Evolutionary conservation across 2,113 vertebrate genomes (phyloP), one percentile per base, ranked within the genome.

Genomic region (Lepus americanus): DNA sequence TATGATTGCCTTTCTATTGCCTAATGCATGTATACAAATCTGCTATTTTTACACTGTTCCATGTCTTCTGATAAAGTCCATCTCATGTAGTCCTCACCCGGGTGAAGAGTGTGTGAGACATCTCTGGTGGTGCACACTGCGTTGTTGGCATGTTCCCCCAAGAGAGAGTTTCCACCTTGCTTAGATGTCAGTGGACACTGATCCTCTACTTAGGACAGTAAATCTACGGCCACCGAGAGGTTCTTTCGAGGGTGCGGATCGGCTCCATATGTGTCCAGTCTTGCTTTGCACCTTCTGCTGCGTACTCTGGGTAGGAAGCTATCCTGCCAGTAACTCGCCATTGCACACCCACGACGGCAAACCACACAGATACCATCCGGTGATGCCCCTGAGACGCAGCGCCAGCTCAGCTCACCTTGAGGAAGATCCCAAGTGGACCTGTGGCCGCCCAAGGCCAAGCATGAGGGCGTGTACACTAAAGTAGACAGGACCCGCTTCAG

Each of bases 131-230:
- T 0, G 4, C 1, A 13, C 4, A 44, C 25, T 0, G 6, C 4
- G 0, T 20, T 6, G 16, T 8, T 19, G 16, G 16, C 0, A 10
- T 3, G 0, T 7, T 5, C 33, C 33, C 3, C 0, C 1, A 9
- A 11, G 11, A 63, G 69, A 29, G 9, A 0, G 23, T 11, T 29
- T 53, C 53, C 3, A 2, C 11, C 25, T 11, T 63, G 76, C 10
- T 2, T 36, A 31, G 17, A 12, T 17, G 25, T 63, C 53, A 19
- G 17, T 19, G 53, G 61, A 23, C 9, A 81, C 3, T 1, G 3
- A 23, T 81, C 12, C 3, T 81, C 29, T 8, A 4, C 10, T n/a
- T 63, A 33, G 9, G n/a, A 8, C 5, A 20, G n/a, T 27, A 5
- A 36, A 9, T 49, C 20, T 2, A 33, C n/a, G 51, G n/a, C 8